phyloP scores from a whole-genome alignment of 2,113 vertebrate genomes.

The Arizona elegans region DNA sequence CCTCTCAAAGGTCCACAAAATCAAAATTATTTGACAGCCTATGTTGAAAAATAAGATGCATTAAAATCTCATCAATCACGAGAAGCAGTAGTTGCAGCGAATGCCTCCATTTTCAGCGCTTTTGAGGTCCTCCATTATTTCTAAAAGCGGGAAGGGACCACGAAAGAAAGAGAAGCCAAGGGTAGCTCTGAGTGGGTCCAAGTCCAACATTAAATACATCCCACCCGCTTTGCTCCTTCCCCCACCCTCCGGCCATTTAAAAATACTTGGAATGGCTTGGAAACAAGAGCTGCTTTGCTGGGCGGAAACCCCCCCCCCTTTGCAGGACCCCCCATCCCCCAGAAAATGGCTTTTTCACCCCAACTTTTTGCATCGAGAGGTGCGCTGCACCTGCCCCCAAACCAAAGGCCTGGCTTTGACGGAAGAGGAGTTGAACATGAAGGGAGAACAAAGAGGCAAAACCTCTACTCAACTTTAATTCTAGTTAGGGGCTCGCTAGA shows the following conservation, averaged over 20 bases:
- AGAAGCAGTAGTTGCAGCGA: neutral
- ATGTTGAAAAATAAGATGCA: neutral
- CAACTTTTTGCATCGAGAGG: neutral
- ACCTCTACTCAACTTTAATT: constrained; percentile 86
- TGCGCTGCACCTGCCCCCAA: neutral
- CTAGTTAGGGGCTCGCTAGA: constrained; percentile 79
- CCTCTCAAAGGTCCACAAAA: neutral
- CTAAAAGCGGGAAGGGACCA: neutral
- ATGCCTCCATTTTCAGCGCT: neutral
- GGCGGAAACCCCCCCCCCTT: neutral
- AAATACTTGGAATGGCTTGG: neutral
- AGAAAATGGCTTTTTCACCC: neutral
- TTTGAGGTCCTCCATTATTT: neutral
- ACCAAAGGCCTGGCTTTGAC: too few species aligned
- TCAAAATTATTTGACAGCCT: neutral
- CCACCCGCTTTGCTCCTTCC: neutral
- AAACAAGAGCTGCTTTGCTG: neutral
- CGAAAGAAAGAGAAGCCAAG: neutral
- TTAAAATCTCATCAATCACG: neutral
- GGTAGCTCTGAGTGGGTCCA: neutral
- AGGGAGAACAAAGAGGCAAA: neutral
- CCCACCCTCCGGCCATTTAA: neutral
- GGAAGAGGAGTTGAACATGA: neutral
- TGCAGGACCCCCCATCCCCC: neutral
- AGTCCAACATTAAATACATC: neutral